Conservation (phyloP, 2,797 vertebrate genomes). For the Hoplostethus atlanticus region DNA sequence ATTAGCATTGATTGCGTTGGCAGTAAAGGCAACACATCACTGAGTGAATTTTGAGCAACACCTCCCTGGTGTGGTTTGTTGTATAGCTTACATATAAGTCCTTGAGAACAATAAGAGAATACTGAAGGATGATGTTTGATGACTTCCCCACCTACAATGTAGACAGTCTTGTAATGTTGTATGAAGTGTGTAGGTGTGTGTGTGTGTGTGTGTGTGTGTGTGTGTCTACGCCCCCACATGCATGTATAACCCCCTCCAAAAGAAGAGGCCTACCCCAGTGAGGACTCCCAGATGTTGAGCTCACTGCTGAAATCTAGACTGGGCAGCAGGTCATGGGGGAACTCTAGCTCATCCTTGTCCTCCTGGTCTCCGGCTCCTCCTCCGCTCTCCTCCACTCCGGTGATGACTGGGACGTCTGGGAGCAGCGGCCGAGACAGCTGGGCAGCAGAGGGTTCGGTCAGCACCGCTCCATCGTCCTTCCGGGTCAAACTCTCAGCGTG, state of each 20-base stretch:
- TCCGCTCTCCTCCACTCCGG: conserved; percentile 65
- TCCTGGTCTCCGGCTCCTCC: conserved; percentile 49
- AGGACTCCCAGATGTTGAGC: conserved; percentile 85
- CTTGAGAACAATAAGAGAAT: background rate
- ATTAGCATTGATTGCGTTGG: background rate
- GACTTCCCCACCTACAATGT: no score
- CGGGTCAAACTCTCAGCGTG: conserved; percentile 56
- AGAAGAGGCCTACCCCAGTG: conserved; percentile 78
- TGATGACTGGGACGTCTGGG: conserved; percentile 70
- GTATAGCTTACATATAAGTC: background rate
- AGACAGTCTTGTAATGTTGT: no score
- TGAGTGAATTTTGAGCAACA: background rate
- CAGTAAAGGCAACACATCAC: background rate
- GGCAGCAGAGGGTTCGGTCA: conserved; percentile 50
- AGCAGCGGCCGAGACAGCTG: conserved; percentile 61
- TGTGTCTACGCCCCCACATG: conserved; percentile 3
- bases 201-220: background rate
- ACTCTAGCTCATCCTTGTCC: conserved; percentile 84
- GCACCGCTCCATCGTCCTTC: conserved; percentile 48
- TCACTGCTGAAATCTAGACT: conserved; percentile 87
- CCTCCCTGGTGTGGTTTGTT: background rate
- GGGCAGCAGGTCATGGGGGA: conserved; percentile 87
- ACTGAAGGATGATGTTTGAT: no score
- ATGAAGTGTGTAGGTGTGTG: no score
- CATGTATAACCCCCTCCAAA: background rate